These are phyloP conservation scores for Gisinianus flammeolus DNA, from an alignment of 2,888 invertebrate species.

Conservation along the genomic window DNA sequence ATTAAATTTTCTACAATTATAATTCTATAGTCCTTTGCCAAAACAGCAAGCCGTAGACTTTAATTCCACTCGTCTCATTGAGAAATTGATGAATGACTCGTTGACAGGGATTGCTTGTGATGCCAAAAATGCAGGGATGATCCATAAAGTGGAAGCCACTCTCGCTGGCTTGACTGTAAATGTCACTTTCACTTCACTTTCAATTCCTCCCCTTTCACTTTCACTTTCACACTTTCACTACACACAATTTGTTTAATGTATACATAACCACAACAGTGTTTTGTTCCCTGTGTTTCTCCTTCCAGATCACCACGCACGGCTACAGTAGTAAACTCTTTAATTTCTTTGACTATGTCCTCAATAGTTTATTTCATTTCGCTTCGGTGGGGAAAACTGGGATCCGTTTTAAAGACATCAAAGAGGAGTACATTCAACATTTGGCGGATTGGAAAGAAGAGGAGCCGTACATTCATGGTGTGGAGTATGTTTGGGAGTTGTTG, in stretches of 20 bases:
- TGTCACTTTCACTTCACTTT: neutral
- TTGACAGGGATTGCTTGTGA: slow-evolving; percentile 11
- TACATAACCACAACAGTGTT: too few relatives aligned
- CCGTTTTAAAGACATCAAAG: slow-evolving; percentile 82
- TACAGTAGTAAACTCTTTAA: slow-evolving; percentile 88
- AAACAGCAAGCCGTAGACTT: neutral
- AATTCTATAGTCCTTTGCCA: slow-evolving; percentile 74
- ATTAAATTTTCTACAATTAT: too few relatives aligned
- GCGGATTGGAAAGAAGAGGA: slow-evolving; percentile 92
- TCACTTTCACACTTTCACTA: neutral
- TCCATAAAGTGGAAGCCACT: slow-evolving; percentile 17
- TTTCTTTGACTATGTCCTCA: slow-evolving; percentile 82
- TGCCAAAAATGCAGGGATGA: slow-evolving; percentile 17
- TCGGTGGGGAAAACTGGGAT: slow-evolving; percentile 71
- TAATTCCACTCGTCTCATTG: slow-evolving; percentile 13
- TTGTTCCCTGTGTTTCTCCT: too few relatives aligned
- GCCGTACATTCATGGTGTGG: slow-evolving; percentile 29
- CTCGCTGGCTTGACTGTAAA: slow-evolving; percentile 23
- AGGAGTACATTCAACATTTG: slow-evolving; percentile 75
- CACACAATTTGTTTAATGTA: neutral
- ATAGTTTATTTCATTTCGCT: slow-evolving; percentile 79
- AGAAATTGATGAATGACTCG: slow-evolving; percentile 9
- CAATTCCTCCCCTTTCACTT: neutral
- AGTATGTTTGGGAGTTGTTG: slow-evolving; percentile 67
- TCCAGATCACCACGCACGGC: slow-evolving; percentile 79